Evolutionary conservation across 1,140 invertebrate genomes (phyloP), one percentile per base, ranked within the genome.

Genomic region (Xylocopa sonorina): DNA sequence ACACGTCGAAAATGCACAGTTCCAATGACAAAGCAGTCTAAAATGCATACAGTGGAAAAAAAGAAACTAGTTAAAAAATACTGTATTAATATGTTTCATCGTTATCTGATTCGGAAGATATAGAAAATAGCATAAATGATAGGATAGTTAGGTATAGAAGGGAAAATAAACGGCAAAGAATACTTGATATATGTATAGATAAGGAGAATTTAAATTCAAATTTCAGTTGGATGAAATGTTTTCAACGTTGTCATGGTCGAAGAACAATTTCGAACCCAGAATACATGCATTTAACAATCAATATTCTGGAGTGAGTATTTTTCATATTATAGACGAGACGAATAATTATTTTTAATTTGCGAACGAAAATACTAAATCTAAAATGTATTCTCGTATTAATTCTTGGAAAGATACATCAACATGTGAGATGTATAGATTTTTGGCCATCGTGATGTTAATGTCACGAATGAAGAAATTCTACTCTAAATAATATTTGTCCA

Each of bases 371-470:
- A 76, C n/a, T 24, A n/a, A 10, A 60, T 14, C 2, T 77, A 58
- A 48, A 50, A 58, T 7, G 5, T 0, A 60, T 78, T 78, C 43
- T 18, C 57, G 57, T 34, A 38, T 72, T 18, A 58, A 72, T 48
- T n/a, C 29, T 9, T 60, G 55, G n/a, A 38, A 38, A 41, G 27
- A 68, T 21, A 43, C 64, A 34, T 60, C 64, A 68, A 46, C 46
- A 24, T 46, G 21, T 43, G 77, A 80, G 34, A 74, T 80, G 10
- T 80, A 80, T n/a, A 16, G 29, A 68, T 76, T 80, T 75, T 53
- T 80, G 1, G 29, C 29, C 2, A 43, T 74, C 24, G 58, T 14
- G 1, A 72, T 80, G 69, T 21, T 79, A 67, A 79, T n/a, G n/a
- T n/a, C n/a, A n/a, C n/a, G n/a, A n/a, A n/a, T n/a, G n/a, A n/a